Evolutionary conservation across 2,113 vertebrate genomes (phyloP).

Genomic region (Podarcis muralis): DNA sequence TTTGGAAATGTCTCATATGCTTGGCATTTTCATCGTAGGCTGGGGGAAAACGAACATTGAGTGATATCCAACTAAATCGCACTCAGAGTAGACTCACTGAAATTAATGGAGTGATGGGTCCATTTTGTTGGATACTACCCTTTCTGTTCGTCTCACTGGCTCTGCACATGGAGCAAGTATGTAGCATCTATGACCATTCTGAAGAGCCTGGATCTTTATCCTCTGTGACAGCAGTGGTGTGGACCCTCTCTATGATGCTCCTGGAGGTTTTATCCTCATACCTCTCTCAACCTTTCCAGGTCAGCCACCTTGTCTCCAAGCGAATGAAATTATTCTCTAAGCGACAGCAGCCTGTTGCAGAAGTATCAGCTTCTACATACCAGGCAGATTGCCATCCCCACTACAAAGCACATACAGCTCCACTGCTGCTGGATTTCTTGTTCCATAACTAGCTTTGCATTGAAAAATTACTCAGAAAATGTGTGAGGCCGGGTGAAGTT

Average conservation of each 20-base stretch:
- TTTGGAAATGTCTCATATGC: not conserved
- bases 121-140: no score
- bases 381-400: no score
- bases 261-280: no score
- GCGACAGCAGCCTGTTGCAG: no score
- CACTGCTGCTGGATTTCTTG: not conserved
- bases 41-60: not conserved
- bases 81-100: no score
- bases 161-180: not conserved
- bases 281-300: not conserved
- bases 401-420: no score
- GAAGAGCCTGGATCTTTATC: not conserved
- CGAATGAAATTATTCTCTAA: not conserved
- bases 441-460: not conserved
- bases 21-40: not conserved
- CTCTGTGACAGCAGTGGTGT: not conserved
- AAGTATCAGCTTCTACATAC: no score
- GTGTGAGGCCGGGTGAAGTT: not conserved
- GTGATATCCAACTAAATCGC: no score
- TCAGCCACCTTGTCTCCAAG: not conserved
- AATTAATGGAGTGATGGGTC: no score
- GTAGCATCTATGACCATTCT: not conserved
- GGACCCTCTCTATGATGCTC: not conserved
- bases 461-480: not conserved
- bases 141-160: not conserved